Base-by-base conservation (phyloP, 2,888 invertebrate genomes). In the Listrodromus nycthemerus region DNA sequence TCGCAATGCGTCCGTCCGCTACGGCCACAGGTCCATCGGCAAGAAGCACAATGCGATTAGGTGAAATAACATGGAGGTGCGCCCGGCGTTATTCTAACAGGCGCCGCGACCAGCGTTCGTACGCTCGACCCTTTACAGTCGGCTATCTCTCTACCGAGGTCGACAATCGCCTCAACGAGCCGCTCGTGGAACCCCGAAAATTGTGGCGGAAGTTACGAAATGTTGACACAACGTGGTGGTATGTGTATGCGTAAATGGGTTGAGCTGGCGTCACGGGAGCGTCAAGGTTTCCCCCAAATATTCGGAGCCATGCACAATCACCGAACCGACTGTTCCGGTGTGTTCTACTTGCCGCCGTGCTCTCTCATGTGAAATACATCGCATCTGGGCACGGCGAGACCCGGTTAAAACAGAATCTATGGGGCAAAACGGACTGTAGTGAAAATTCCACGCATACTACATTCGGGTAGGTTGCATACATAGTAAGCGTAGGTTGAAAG, bases 181-280 rank as follows among this genome's bases (percentile, higher is more conserved):
- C 33, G 19, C 33, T 30, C 27, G 21, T 61, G 61, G n/a, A 77
- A 48, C 78, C 78, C 61, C 67, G 52, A 82, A 83, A 67, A 63
- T 21, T 45, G 30, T 70, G 78, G 45, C 78, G 69, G 78, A 78
- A 75, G 75, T 83, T 75, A 79, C 74, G 70, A 83, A 79, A 83
- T 52, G 55, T 48, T 83, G 79, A 70, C 71, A 75, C 65, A 75
- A 52, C 55, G 19, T n/a, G 30, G 21, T 61, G 10, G 13, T 37
- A 27, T 7, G 30, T 16, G 48, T 67, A 67, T 21, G n/a, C n/a
- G 24, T 21, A 37, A 70, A 19, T 24, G 67, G 19, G 21, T 16
- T 0, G 2, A 10, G 5, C 41, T 41, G 37, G 63, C 52, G 30
- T 52, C 52, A 45, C 71, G 55, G 79, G 55, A 45, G 71, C 71